phyloP scores from a whole-genome alignment of 2,888 invertebrate species.

The Monochamus alternatus region DNA sequence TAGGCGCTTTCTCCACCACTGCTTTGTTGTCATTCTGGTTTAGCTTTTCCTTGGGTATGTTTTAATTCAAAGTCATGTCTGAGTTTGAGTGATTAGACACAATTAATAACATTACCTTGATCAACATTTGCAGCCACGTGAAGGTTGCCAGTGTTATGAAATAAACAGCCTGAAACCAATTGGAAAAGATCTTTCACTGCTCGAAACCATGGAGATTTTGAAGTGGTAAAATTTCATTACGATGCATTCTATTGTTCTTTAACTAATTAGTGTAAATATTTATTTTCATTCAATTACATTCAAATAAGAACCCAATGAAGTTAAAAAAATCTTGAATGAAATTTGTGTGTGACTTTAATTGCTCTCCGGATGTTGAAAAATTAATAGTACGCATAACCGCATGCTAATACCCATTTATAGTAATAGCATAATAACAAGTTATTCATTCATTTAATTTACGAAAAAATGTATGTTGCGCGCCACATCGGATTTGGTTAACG shows the following conservation, averaged over 20 bases:
- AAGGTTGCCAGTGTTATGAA: slow-evolving; percentile 25
- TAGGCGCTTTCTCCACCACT: slow-evolving; percentile 11
- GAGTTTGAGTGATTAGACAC: slow-evolving; percentile 28
- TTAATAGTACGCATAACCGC: neutral
- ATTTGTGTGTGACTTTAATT: no score
- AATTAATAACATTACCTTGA: slow-evolving; percentile 25
- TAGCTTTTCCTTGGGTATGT: slow-evolving; percentile 24
- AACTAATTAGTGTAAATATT: no score
- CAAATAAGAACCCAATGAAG: no score
- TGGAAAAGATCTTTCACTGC: slow-evolving; percentile 13
- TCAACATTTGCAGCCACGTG: slow-evolving; percentile 21
- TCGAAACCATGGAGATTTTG: neutral
- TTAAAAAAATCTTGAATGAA: no score
- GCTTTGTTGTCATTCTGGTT: slow-evolving; percentile 15
- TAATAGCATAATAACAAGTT: neutral
- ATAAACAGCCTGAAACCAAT: slow-evolving; percentile 23
- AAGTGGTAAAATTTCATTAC: slow-evolving; percentile 1
- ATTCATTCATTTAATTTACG: neutral
- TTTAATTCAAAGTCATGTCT: slow-evolving; percentile 32
- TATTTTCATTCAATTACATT: no score
- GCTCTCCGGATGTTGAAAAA: neutral
- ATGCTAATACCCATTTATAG: neutral
- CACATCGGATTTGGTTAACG: neutral
- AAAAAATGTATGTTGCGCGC: neutral
- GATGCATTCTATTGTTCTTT: no score